phyloP scores from a whole-genome alignment of 1,140 invertebrate species.

The Drosophila micromelanica region DNA sequence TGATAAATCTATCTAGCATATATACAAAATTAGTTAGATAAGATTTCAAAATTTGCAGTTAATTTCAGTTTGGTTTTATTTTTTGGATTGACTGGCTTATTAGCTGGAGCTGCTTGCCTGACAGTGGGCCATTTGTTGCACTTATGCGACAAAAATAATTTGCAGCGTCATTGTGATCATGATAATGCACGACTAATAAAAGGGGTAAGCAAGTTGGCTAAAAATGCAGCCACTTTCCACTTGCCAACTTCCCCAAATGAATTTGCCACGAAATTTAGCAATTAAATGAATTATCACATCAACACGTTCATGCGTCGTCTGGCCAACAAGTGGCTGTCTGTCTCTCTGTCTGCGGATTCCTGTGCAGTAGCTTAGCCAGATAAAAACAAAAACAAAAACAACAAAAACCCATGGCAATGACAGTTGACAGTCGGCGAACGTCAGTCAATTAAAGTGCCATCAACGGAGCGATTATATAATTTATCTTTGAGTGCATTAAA shows the following conservation, averaged over 20 bases:
- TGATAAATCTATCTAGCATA: too few species aligned
- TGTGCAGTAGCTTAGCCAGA: constrained; percentile 3
- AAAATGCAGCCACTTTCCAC: constrained; percentile 26
- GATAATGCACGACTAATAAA: constrained; percentile 13
- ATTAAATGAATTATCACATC: constrained; percentile 60
- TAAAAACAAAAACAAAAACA: too few species aligned
- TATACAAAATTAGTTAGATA: too few species aligned
- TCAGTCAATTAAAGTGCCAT: constrained; percentile 54
- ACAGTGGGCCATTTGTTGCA: constrained; percentile 25
- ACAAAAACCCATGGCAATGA: constrained; percentile 24
- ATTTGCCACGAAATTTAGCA: constrained; percentile 45
- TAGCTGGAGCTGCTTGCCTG: not conserved
- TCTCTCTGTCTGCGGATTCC: not conserved
- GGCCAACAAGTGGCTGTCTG: constrained; percentile 7
- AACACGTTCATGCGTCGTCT: constrained; percentile 45
- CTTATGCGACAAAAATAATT: constrained; percentile 16
- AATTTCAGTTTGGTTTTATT: not conserved
- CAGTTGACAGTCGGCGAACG: constrained; percentile 18
- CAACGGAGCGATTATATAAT: constrained; percentile 46
- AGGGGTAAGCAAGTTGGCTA: constrained; percentile 24
- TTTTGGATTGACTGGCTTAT: constrained; percentile 1
- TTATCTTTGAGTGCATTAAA: constrained; percentile 45
- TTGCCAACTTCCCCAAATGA: constrained; percentile 29
- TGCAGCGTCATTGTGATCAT: constrained; percentile 11
- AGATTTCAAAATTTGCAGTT: too few species aligned